Conservation (phyloP, 2,888 invertebrate species). For the Formica aserva region DNA sequence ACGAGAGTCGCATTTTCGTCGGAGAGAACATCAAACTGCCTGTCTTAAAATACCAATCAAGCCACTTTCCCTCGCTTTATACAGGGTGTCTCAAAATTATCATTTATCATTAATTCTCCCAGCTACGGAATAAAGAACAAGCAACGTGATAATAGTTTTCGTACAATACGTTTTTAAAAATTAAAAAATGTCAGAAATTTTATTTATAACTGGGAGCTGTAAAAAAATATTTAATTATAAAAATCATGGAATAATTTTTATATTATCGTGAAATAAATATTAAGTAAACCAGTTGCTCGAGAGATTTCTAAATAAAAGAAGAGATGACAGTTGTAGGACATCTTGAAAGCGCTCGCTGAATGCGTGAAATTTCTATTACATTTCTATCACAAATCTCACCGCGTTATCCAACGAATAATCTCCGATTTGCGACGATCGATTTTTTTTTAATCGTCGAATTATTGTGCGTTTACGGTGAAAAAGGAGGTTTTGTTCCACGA, state of each 20-base stretch:
- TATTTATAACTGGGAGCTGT: neutral
- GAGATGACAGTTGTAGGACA: neutral
- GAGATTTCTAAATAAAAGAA: neutral
- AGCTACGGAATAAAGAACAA: neutral
- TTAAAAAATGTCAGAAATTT: neutral
- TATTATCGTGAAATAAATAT: neutral
- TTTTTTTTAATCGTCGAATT: constrained; percentile 12
- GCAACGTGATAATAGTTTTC: neutral
- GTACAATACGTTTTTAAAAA: neutral
- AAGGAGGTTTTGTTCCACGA: constrained; percentile 25
- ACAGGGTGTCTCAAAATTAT: neutral
- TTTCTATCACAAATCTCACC: neutral
- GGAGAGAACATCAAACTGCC: constrained; percentile 40
- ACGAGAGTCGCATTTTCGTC: constrained; percentile 47
- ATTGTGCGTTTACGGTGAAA: constrained; percentile 31
- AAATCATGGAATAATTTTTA: neutral
- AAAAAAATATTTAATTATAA: neutral
- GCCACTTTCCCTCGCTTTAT: constrained; percentile 24
- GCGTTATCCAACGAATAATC: constrained; percentile 28
- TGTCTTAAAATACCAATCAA: constrained; percentile 47
- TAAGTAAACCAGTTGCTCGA: neutral
- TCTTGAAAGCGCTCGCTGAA: neutral
- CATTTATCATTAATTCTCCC: neutral
- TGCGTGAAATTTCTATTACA: neutral
- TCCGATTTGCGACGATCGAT: constrained; percentile 10